Conservation (phyloP, 2,888 invertebrate genomes). For the Ypsolopha sequella region DNA sequence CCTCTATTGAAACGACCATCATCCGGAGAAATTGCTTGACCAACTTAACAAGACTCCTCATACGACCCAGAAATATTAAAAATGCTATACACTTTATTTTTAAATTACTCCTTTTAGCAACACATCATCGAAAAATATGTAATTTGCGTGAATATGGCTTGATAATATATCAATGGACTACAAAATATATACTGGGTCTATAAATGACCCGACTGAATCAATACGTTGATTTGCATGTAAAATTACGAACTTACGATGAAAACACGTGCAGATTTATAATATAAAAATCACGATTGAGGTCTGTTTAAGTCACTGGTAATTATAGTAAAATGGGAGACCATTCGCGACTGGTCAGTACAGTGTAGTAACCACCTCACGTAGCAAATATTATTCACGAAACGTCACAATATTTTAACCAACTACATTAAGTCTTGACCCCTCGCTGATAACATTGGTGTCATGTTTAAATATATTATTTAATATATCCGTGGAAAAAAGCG, state of each 20-base stretch:
- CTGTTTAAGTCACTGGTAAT: too few species aligned
- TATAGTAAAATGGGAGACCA: constrained; percentile 9
- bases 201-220: too few species aligned
- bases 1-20: constrained; percentile 59
- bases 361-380: constrained; percentile 32
- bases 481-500: constrained; percentile 28
- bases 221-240: too few species aligned
- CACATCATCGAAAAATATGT: too few species aligned
- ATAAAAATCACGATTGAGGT: too few species aligned
- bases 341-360: constrained; percentile 15
- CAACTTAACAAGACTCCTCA: constrained; percentile 25
- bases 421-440: constrained; percentile 47
- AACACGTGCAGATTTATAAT: too few species aligned
- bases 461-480: constrained; percentile 46
- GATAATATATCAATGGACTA: too few species aligned
- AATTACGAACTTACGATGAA: too few species aligned
- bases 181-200: too few species aligned
- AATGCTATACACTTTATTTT: not conserved
- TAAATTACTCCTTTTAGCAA: too few species aligned
- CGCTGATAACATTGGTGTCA: constrained; percentile 47
- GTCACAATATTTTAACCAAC: constrained; percentile 61
- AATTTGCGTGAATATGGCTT: too few species aligned
- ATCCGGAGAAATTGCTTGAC: constrained; percentile 43
- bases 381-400: constrained; percentile 46
- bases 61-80: not conserved